These are phyloP conservation scores for Cynodonichthys magdalenae DNA, from an alignment of 2,797 vertebrate species.

Conservation along the genomic window DNA sequence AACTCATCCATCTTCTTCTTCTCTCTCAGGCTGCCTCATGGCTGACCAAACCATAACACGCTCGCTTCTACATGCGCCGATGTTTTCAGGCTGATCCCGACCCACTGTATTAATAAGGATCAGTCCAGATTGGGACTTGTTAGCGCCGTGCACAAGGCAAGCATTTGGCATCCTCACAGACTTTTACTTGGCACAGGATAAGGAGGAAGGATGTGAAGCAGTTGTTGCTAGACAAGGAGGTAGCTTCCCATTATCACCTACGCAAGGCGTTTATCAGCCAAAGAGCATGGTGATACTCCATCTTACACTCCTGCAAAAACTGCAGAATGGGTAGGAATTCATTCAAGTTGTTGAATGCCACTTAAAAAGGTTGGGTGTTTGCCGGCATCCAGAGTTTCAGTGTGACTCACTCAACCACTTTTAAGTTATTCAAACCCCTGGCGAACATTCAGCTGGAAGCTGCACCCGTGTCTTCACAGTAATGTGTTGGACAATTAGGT, in stretches of 20 bases:
- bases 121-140: slow-evolving; percentile 63
- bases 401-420: slow-evolving; percentile 22
- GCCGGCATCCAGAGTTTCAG: slow-evolving; percentile 12
- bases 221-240: slow-evolving; percentile 48
- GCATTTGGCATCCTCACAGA: slow-evolving; percentile 60
- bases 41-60: slow-evolving; percentile 27
- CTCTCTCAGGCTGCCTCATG: slow-evolving; percentile 17
- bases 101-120: slow-evolving; percentile 64
- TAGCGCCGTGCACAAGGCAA: slow-evolving; percentile 45
- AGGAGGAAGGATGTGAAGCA: slow-evolving; percentile 48
- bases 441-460: slow-evolving; percentile 13
- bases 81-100: slow-evolving; percentile 48
- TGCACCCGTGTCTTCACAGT: neutral
- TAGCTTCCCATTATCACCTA: slow-evolving; percentile 70
- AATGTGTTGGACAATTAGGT: slow-evolving; percentile 10
- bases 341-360: slow-evolving; percentile 25
- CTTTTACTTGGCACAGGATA: slow-evolving; percentile 65
- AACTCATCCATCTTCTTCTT: slow-evolving; percentile 36
- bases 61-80: slow-evolving; percentile 24
- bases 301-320: slow-evolving; percentile 34
- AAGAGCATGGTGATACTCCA: slow-evolving; percentile 35
- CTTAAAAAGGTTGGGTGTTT: slow-evolving; percentile 20
- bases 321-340: slow-evolving; percentile 19
- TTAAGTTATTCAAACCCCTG: slow-evolving; percentile 23
- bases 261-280: slow-evolving; percentile 46